Evolutionary conservation across 2,888 invertebrate species (phyloP), one percentile per base, ranked within the genome.

Genomic region (Eucera pruinosa): DNA sequence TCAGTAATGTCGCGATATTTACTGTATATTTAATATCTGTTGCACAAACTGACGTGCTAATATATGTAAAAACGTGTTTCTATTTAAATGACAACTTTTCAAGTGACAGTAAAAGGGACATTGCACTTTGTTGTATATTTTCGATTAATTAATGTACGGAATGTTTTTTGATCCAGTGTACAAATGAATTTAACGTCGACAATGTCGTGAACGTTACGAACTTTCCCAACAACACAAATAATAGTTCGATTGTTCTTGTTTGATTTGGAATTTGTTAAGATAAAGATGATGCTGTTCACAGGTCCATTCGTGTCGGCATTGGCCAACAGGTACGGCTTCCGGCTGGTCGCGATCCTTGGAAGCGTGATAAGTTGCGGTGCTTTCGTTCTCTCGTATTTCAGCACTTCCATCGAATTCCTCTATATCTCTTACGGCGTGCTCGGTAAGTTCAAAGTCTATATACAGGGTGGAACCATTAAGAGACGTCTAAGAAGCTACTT

Each of bases 221-320:
- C n/a, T n/a, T n/a, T n/a, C n/a, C n/a, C n/a, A n/a, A n/a, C n/a
- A n/a, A n/a, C n/a, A n/a, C n/a, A n/a, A n/a, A n/a, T n/a, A n/a
- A n/a, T n/a, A n/a, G n/a, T n/a, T n/a, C n/a, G n/a, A n/a, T n/a
- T 6, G 0, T 2, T 64, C 20, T 30, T 13, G 2, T 23, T 15
- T 18, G n/a, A n/a, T n/a, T n/a, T 13, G 41, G 6, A 41, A 9
- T n/a, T 11, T 13, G 39, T 41, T 4, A 62, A 23, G 11, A 13
- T 47, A 18, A 36, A 5, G 3, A 5, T n/a, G 11, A 3, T 13
- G n/a, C 2, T 55, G 30, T 48, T 88, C 88, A 23, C 90, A 95
- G 95, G 99, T 76, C 99, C 99, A 2, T 96, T 99, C 89, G 98
- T 97, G 0, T 97, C 98, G 83, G 98, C 98, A 0, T 93, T 99